Percentiles rank a stretch among this genome's conserved stretches.
phyloP scores from a whole-genome alignment of 2,113 vertebrate species.

The Zapornia atra region DNA sequence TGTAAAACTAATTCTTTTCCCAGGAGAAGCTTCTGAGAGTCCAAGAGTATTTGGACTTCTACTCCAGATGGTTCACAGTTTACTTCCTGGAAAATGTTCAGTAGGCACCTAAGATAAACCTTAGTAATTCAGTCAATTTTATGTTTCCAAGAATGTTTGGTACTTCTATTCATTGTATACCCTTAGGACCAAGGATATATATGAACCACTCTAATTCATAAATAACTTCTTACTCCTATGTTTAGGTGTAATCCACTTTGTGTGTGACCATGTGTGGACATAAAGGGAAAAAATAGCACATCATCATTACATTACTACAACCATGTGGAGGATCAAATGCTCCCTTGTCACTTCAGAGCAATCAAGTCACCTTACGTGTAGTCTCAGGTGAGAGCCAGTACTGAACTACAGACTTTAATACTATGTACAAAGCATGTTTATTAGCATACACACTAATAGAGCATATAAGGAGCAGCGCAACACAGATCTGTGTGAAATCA shows the following conservation, averaged over 20 bases:
- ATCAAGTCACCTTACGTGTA: neutral
- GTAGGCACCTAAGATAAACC: neutral
- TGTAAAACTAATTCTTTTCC: neutral
- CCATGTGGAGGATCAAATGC: neutral
- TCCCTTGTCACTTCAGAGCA: neutral
- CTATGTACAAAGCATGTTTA: neutral
- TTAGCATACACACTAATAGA: neutral
- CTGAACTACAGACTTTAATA: neutral
- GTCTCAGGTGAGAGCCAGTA: neutral
- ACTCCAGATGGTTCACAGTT: neutral
- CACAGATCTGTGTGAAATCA: neutral
- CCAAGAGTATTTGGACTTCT: neutral
- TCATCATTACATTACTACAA: neutral
- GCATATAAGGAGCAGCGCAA: neutral
- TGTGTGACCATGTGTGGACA: neutral
- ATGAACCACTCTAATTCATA: neutral
- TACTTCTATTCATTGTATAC: neutral
- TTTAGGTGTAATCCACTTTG: neutral
- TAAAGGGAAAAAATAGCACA: neutral
- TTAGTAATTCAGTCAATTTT: neutral
- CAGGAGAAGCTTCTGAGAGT: neutral
- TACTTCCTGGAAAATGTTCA: neutral
- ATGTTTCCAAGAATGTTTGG: neutral
- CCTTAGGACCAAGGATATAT: neutral
- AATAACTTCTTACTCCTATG: neutral